Evolutionary conservation across 1,140 invertebrate species (phyloP), one percentile per base, ranked within the genome.

Genomic region (Drosophila tristis): DNA sequence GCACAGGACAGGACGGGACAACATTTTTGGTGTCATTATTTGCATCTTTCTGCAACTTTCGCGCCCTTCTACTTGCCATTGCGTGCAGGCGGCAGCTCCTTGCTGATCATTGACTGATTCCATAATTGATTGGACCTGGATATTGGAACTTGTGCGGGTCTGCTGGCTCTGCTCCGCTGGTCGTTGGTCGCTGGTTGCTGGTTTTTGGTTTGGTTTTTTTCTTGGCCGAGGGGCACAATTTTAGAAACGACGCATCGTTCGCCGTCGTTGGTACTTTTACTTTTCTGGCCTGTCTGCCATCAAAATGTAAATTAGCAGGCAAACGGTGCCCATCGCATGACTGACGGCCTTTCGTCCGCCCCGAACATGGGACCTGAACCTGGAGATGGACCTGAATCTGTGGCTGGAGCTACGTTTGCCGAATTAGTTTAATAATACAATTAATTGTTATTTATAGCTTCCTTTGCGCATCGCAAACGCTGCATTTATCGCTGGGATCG

Each of bases 391-490:
- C 11, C 4, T 39, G 35, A 13, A 39, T 4, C 35, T 13, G 35
- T 2, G 35, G 35, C 71, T 64, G 49, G 45, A 45, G 44, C 35
- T 59, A 26, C 51, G 35, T 60, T 56, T 50, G 55, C 57, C 20
- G 84, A 87, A 89, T 87, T 87, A 87, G 84, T 87, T 87, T 87
- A 87, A 87, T 89, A 84, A 84, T 79, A 87, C 84, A 89, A 89
- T 87, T 87, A 87, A 87, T 87, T 84, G 76, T 87, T 87, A 87
- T 87, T 87, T 87, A 87, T 87, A 66, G 84, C 84, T 87, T 87
- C 84, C 84, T 87, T 58, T 85, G 63, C 7, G 45, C 47, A 55
- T 45, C 59, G 25, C 60, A 71, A 78, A 66, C 67, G 75, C 62
- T 70, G 55, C 65, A 63, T 80, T 80, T 71, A 79, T 39, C 61